A percentile compares a stretch with the other conserved stretches of the same genome.
phyloP scores from a whole-genome alignment of 2,113 vertebrate species.

The Elephantulus edwardii region DNA sequence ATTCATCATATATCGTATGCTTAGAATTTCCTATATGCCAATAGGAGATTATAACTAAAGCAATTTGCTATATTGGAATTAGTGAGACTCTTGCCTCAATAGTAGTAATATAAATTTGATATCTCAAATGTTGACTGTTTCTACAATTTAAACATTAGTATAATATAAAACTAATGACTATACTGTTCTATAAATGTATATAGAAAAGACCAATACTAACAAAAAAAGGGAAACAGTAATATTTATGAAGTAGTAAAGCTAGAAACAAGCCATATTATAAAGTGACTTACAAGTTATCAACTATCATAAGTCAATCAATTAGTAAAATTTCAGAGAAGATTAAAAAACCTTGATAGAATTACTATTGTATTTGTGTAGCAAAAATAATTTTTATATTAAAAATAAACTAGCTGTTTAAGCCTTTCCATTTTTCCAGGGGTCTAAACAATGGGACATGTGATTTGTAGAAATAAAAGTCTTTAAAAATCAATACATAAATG shows the following conservation, averaged over 20 bases:
- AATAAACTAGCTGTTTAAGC: slow-evolving; percentile 54
- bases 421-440: slow-evolving; percentile 67
- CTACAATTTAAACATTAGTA: too few species aligned
- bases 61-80: too few species aligned
- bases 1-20: not conserved
- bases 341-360: slow-evolving; percentile 26
- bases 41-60: not conserved
- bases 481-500: slow-evolving; percentile 61
- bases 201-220: too few species aligned
- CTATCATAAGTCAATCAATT: slow-evolving; percentile 28
- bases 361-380: slow-evolving; percentile 35
- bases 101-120: too few species aligned
- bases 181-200: too few species aligned
- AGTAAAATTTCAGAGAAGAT: not conserved
- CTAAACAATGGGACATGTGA: slow-evolving; percentile 55
- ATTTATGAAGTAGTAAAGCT: slow-evolving; percentile 3
- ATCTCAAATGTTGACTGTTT: too few species aligned
- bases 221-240: not conserved
- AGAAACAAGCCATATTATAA: not conserved
- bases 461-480: slow-evolving; percentile 65
- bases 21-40: not conserved
- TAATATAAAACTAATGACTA: too few species aligned
- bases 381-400: slow-evolving; percentile 66
- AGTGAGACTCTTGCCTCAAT: too few species aligned
- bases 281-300: not conserved